Evolutionary conservation across 2,797 vertebrate species (phyloP).

Genomic region (Leptodactylus fallax): DNA sequence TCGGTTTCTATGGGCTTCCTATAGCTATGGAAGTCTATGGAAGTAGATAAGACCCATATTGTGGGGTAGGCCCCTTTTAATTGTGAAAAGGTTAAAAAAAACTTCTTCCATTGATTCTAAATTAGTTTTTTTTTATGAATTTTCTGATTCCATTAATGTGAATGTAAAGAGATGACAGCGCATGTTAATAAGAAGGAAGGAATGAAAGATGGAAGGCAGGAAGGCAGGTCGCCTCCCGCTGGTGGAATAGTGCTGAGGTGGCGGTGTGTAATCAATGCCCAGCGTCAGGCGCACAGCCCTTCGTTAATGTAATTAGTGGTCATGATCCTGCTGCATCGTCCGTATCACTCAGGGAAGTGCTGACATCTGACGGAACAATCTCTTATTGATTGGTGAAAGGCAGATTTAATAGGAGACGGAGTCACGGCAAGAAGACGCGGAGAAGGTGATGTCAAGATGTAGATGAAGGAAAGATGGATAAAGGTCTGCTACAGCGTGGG

Average conservation of each 20-base stretch:
- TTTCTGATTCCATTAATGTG: background rate
- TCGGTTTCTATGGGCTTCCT: background rate
- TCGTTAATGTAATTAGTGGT: conserved; percentile 36
- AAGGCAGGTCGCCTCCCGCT: no score
- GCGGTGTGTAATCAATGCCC: conserved; percentile 42
- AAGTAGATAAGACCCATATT: background rate
- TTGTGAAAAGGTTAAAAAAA: background rate
- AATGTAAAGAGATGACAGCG: background rate
- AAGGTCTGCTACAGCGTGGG: background rate
- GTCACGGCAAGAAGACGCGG: background rate
- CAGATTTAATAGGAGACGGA: background rate
- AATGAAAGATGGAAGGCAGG: no score
- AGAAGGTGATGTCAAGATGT: no score
- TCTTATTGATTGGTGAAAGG: background rate
- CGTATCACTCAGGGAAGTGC: conserved; percentile 6
- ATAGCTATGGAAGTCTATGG: background rate
- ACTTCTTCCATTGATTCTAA: background rate
- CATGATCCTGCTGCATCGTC: conserved; percentile 12
- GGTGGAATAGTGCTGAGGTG: background rate
- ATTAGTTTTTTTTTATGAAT: background rate
- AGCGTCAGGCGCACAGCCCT: conserved; percentile 1
- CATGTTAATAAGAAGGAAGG: background rate
- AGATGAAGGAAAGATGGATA: background rate
- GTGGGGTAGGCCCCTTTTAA: background rate
- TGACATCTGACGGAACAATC: background rate